Percentiles rank a stretch among this genome's conserved stretches.
Conservation (phyloP, 2,888 invertebrate genomes). For the Cataglyphis livida region DNA sequence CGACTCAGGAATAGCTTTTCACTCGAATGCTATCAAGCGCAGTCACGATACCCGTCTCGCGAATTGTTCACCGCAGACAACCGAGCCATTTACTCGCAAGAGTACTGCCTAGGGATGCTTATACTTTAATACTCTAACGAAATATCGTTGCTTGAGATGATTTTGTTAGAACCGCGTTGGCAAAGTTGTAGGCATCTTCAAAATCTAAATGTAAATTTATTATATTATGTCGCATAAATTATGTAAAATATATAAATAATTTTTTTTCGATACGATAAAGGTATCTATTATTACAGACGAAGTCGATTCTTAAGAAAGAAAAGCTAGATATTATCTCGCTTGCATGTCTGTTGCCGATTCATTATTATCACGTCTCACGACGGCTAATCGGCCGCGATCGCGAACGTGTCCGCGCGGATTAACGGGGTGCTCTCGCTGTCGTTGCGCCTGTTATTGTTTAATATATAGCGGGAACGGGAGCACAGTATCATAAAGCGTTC, state of each 20-base stretch:
- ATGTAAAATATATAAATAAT: background rate
- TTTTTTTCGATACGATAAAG: background rate
- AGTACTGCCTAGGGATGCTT: slow-evolving; percentile 53
- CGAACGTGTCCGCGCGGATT: slow-evolving; percentile 68
- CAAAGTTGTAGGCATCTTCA: background rate
- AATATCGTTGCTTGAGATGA: slow-evolving; percentile 27
- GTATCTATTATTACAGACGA: no score
- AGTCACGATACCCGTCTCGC: slow-evolving; percentile 68
- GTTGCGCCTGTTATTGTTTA: slow-evolving; percentile 68
- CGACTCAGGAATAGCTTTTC: slow-evolving; percentile 65
- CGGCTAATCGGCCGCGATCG: slow-evolving; percentile 71
- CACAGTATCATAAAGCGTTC: slow-evolving; percentile 4
- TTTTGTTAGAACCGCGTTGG: slow-evolving; percentile 7
- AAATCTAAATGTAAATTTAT: background rate
- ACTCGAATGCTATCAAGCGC: slow-evolving; percentile 62
- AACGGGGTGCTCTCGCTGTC: slow-evolving; percentile 65
- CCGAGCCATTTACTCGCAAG: slow-evolving; percentile 64
- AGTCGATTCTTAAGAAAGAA: background rate
- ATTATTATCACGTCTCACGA: slow-evolving; percentile 56
- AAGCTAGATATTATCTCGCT: slow-evolving; percentile 16
- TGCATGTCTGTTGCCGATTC: slow-evolving; percentile 24
- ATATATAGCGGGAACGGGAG: slow-evolving; percentile 35
- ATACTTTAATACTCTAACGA: slow-evolving; percentile 47
- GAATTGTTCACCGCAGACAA: slow-evolving; percentile 70
- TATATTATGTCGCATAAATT: background rate